phyloP scores from a whole-genome alignment of 1,140 invertebrate species.

The Cyrtorhinus lividipennis region DNA sequence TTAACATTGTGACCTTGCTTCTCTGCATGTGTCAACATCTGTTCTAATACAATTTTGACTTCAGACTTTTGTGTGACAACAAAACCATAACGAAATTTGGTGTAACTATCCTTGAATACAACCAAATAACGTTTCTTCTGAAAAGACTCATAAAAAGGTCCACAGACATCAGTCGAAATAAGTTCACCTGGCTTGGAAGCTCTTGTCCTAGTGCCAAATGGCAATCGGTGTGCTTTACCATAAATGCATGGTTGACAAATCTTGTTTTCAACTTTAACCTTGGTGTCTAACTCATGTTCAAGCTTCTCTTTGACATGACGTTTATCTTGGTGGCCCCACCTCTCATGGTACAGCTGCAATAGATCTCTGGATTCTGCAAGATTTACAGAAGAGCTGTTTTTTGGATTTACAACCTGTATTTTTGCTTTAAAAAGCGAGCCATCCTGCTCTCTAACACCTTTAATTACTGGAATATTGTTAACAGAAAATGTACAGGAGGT shows the following conservation, averaged over 20 bases:
- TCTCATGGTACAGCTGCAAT: no score
- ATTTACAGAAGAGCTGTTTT: slow-evolving; percentile 13
- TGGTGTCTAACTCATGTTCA: slow-evolving; percentile 23
- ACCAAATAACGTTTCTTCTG: slow-evolving; percentile 26
- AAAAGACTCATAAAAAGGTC: slow-evolving; percentile 26
- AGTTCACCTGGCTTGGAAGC: slow-evolving; percentile 25
- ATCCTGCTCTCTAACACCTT: slow-evolving; percentile 21
- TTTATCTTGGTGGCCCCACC: no score
- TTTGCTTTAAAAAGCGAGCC: slow-evolving; percentile 24
- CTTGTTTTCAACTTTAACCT: slow-evolving; percentile 21
- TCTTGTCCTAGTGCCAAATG: slow-evolving; percentile 26
- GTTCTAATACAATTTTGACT: slow-evolving; percentile 23
- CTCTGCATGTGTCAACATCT: slow-evolving; percentile 24
- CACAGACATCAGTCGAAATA: slow-evolving; percentile 27
- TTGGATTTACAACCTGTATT: slow-evolving; percentile 22
- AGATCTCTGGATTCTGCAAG: slow-evolving; percentile 14
- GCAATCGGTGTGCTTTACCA: no score
- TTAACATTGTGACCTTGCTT: slow-evolving; percentile 24
- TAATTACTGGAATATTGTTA: slow-evolving; percentile 18
- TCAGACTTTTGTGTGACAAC: slow-evolving; percentile 27
- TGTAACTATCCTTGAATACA: slow-evolving; percentile 27
- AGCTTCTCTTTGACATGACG: slow-evolving; percentile 24
- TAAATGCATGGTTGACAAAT: slow-evolving; percentile 28
- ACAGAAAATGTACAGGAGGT: slow-evolving; percentile 21
- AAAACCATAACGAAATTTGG: slow-evolving; percentile 27